Percentiles rank a stretch among this genome's conserved stretches.
These are phyloP conservation scores for Sepioteuthis lessoniana DNA, from an alignment of 2,888 invertebrate genomes.

Conservation along the genomic window DNA sequence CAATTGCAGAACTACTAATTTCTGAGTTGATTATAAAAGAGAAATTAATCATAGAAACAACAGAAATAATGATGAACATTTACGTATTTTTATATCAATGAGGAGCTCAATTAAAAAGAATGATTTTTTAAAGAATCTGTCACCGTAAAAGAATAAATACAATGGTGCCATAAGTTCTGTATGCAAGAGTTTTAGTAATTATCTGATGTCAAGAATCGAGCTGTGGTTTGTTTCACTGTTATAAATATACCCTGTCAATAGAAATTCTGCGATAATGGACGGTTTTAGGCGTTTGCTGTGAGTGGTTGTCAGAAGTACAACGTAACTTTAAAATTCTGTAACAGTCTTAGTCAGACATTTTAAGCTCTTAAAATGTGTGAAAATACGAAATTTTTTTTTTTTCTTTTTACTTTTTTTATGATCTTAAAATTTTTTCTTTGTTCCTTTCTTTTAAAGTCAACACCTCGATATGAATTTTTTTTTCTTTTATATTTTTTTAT, in stretches of 20 bases:
- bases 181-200: not conserved
- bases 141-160: not conserved
- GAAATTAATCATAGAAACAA: not conserved
- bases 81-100: not conserved
- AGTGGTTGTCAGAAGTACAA: not conserved
- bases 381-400: not conserved
- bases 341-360: not conserved
- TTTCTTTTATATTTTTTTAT: too few relatives aligned
- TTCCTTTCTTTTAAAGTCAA: too few relatives aligned
- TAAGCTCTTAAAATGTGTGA: not conserved
- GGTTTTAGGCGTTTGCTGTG: not conserved
- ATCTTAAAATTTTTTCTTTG: too few relatives aligned
- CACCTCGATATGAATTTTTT: too few relatives aligned
- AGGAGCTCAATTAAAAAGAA: too few relatives aligned
- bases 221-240: not conserved
- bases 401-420: too few relatives aligned
- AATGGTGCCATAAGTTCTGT: not conserved
- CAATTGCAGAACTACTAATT: too few relatives aligned
- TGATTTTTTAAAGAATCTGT: not conserved
- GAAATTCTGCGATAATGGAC: not conserved
- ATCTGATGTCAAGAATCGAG: not conserved
- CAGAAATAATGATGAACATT: not conserved
- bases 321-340: not conserved
- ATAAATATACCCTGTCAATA: not conserved
- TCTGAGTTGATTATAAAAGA: too few relatives aligned